Conservation (phyloP, 2,113 vertebrate genomes). For the Anoura caudifer region DNA sequence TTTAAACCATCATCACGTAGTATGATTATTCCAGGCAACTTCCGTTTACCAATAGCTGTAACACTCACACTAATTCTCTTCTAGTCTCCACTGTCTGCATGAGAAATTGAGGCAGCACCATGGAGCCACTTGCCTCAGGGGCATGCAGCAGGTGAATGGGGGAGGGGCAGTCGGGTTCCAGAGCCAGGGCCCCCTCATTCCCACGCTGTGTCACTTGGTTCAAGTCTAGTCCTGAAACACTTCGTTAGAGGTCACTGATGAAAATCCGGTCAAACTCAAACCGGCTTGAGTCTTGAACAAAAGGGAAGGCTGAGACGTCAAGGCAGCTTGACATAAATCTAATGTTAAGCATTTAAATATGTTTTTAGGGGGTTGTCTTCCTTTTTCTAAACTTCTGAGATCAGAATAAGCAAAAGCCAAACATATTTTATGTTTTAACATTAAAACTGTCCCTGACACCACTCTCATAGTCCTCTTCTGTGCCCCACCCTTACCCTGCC, state of each 20-base stretch:
- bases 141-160: no score
- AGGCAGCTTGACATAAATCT: background rate
- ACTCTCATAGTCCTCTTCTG: background rate
- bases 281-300: background rate
- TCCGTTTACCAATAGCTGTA: background rate
- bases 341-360: constrained; percentile 21
- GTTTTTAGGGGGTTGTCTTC: background rate
- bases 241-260: constrained; percentile 4
- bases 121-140: background rate
- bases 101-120: background rate
- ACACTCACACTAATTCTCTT: background rate
- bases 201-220: background rate
- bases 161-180: background rate
- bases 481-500: background rate
- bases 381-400: background rate
- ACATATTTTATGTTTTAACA: background rate
- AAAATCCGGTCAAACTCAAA: constrained; percentile 23
- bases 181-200: background rate
- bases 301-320: background rate
- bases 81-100: background rate
- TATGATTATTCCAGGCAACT: background rate
- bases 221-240: background rate
- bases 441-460: background rate
- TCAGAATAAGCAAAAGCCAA: background rate
- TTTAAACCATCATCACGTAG: background rate